Percentiles rank a stretch among this genome's conserved stretches.
phyloP scores from a whole-genome alignment of 2,888 invertebrate genomes.

The Eutolmus rufibarbis region DNA sequence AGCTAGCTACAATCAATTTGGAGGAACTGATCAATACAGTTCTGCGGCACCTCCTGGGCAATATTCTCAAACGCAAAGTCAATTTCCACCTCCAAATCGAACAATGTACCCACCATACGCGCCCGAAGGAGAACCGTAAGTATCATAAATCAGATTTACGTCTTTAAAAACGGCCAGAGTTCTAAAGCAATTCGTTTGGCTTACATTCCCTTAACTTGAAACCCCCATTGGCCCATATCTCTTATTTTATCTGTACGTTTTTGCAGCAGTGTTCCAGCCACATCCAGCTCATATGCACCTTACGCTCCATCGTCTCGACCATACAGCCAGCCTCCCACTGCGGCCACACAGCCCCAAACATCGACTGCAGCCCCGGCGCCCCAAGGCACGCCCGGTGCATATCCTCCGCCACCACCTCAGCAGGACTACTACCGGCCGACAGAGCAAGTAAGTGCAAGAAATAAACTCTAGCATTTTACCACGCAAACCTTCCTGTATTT shows the following conservation, averaged over 20 bases:
- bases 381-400: slow-evolving; percentile 63
- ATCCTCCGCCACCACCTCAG: slow-evolving; percentile 64
- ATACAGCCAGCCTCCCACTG: slow-evolving; percentile 62
- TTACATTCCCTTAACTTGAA: not conserved
- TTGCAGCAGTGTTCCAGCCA: slow-evolving; percentile 58
- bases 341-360: slow-evolving; percentile 65
- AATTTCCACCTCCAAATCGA: slow-evolving; percentile 73
- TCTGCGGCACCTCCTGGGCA: slow-evolving; percentile 67
- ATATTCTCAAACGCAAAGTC: slow-evolving; percentile 68
- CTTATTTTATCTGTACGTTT: not conserved
- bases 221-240: not conserved
- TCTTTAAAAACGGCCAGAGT: not conserved
- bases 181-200: not conserved
- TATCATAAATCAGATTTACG: slow-evolving; percentile 44
- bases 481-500: not conserved
- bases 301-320: slow-evolving; percentile 57
- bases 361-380: slow-evolving; percentile 61
- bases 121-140: slow-evolving; percentile 73
- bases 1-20: slow-evolving; percentile 74
- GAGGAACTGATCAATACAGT: slow-evolving; percentile 69
- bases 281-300: slow-evolving; percentile 58
- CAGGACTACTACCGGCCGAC: slow-evolving; percentile 67
- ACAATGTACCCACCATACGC: slow-evolving; percentile 83
- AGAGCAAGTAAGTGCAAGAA: slow-evolving; percentile 56
- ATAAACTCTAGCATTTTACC: not conserved